These are phyloP conservation scores for Brachystomella parvula DNA, from an alignment of 1,140 invertebrate genomes.

Conservation along the genomic window DNA sequence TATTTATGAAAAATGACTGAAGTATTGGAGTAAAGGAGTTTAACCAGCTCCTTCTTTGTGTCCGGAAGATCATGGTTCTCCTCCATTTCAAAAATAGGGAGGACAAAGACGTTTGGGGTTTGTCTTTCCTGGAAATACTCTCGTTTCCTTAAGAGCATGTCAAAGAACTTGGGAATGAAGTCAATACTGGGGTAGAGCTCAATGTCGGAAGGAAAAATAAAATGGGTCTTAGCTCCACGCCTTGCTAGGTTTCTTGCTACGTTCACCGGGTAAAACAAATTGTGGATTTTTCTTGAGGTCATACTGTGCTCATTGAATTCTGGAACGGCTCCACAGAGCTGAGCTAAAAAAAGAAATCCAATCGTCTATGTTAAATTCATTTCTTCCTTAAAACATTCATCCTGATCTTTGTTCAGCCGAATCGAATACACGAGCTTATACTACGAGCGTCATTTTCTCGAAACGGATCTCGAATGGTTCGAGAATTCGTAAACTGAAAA, in stretches of 20 bases:
- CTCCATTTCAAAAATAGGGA: constrained; percentile 74
- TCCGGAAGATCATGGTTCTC: constrained; percentile 56
- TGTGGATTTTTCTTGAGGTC: constrained; percentile 69
- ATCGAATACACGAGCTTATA: not conserved
- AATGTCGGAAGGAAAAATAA: constrained; percentile 76
- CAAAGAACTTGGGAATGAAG: constrained; percentile 54
- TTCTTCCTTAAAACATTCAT: too few species aligned
- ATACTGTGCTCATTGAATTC: constrained; percentile 21
- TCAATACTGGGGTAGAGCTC: constrained; percentile 74
- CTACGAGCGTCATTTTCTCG: constrained; percentile 1
- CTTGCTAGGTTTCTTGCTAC: constrained; percentile 76
- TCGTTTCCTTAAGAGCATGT: constrained; percentile 66
- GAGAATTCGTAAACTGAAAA: too few species aligned
- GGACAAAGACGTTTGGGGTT: constrained; percentile 67
- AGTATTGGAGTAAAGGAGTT: constrained; percentile 62
- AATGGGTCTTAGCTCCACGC: constrained; percentile 69
- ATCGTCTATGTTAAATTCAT: not conserved
- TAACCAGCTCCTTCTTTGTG: constrained; percentile 61
- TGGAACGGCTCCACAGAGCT: not conserved
- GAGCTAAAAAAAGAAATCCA: constrained; percentile 1
- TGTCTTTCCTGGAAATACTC: constrained; percentile 53
- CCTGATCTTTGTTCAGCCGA: not conserved
- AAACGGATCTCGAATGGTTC: too few species aligned
- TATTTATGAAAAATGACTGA: constrained; percentile 87
- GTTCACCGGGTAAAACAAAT: constrained; percentile 77